Conservation (phyloP, 2,888 invertebrate species). For the Netelia virgata region DNA sequence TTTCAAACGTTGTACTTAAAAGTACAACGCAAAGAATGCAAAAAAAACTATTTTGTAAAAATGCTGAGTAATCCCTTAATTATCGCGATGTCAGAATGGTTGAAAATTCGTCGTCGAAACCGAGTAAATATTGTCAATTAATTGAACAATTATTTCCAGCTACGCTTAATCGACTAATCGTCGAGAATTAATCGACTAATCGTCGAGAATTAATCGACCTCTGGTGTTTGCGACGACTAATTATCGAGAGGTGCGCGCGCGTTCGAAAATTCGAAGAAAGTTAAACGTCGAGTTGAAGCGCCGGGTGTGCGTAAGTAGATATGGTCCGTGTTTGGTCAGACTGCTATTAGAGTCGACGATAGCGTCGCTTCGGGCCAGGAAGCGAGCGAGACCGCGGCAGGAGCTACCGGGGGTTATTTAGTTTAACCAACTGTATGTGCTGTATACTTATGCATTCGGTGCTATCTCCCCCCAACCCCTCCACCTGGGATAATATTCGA, state of each 20-base stretch:
- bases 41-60: too few relatives aligned
- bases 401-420: constrained; percentile 55
- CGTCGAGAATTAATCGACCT: background rate
- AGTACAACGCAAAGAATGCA: too few relatives aligned
- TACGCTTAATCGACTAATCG: background rate
- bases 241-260: background rate
- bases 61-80: too few relatives aligned
- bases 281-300: constrained; percentile 28
- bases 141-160: background rate
- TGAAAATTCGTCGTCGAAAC: background rate
- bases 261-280: constrained; percentile 32
- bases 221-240: background rate
- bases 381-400: constrained; percentile 30
- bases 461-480: background rate
- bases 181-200: background rate
- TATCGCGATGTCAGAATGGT: background rate
- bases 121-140: too few relatives aligned
- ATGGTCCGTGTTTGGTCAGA: constrained; percentile 34
- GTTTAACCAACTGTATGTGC: constrained; percentile 35
- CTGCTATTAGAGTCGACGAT: constrained; percentile 48
- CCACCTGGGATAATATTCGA: background rate
- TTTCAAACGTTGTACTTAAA: too few relatives aligned
- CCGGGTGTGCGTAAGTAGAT: constrained; percentile 35
- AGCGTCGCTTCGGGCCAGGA: constrained; percentile 25
- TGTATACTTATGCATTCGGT: constrained; percentile 28